Percentiles rank a stretch among this genome's conserved stretches.
phyloP scores from a whole-genome alignment of 2,113 vertebrate genomes.

The rat (Rattus norvegicus) region GRCr8 NC_086019.1:134100501-134101000 shows the following conservation, averaged over 20 bases:
- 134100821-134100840: slow-evolving; percentile 85
- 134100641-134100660: slow-evolving; percentile 55
- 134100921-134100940: slow-evolving; percentile 66
- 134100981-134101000: rapidly evolving
- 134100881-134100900: slow-evolving; percentile 79
- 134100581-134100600: slow-evolving; percentile 51
- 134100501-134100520: background rate
- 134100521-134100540: background rate
- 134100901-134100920: slow-evolving; percentile 63
- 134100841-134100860: slow-evolving; percentile 84
- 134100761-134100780: slow-evolving; percentile 83
- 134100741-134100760: slow-evolving; percentile 81
- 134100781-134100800: slow-evolving; percentile 80
- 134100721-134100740: slow-evolving; percentile 69
- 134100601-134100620: slow-evolving; percentile 45
- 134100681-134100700: slow-evolving; percentile 58
- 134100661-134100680: slow-evolving; percentile 18
- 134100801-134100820: slow-evolving; percentile 79
- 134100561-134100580: slow-evolving; percentile 71
- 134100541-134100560: slow-evolving; percentile 38
- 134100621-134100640: slow-evolving; percentile 50
- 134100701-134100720: slow-evolving; percentile 71
- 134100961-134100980: slow-evolving; percentile 50
- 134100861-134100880: slow-evolving; percentile 75
- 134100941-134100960: slow-evolving; percentile 25